These are phyloP conservation scores for Pseudoatta argentina DNA, from an alignment of 1,140 invertebrate species.

Conservation along the genomic window DNA sequence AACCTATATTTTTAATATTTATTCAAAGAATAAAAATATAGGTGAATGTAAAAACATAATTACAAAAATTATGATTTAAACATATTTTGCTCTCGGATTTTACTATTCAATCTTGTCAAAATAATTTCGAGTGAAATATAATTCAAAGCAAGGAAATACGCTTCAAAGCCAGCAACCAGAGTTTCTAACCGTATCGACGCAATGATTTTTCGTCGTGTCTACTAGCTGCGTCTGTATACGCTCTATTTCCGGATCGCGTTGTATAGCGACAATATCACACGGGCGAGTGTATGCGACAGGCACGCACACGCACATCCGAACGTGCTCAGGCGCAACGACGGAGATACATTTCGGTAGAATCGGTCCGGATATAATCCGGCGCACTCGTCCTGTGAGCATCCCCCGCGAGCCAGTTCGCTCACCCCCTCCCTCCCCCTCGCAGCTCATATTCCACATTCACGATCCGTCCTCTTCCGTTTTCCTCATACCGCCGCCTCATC, in stretches of 20 bases:
- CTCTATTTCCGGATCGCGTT: constrained; percentile 58
- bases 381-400: constrained; percentile 57
- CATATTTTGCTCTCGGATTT: background rate
- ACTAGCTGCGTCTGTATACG: constrained; percentile 26
- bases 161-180: background rate
- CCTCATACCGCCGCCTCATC: constrained; percentile 26
- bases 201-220: constrained; percentile 53
- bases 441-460: constrained; percentile 38
- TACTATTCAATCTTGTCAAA: background rate
- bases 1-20: background rate
- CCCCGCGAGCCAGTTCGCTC: constrained; percentile 27
- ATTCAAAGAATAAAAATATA: constrained; percentile 4
- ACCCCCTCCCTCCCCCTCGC: background rate
- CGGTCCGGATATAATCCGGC: constrained; percentile 67
- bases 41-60: background rate
- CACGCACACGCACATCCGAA: constrained; percentile 48
- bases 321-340: constrained; percentile 46
- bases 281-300: background rate
- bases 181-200: constrained; percentile 34
- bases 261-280: constrained; percentile 29
- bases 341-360: constrained; percentile 70
- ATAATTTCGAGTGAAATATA: constrained; percentile 1
- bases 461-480: constrained; percentile 56
- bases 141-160: background rate
- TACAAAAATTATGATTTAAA: constrained; percentile 27